Conservation (phyloP, 2,888 invertebrate species). For the Eupeodes latifasciatus region DNA sequence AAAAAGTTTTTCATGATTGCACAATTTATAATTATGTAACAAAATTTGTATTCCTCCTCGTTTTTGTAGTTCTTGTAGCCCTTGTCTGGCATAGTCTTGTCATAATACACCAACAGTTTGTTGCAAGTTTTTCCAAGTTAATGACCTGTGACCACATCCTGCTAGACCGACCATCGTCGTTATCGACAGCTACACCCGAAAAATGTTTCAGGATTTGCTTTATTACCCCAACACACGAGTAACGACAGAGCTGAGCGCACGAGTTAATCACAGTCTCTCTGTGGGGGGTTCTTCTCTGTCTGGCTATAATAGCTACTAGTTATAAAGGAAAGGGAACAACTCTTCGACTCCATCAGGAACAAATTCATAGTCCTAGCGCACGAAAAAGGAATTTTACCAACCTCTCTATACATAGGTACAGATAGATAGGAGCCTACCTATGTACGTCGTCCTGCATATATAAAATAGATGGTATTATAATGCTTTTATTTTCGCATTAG, state of each 20-base stretch:
- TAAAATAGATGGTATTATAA: constrained; percentile 57
- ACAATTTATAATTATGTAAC: constrained; percentile 19
- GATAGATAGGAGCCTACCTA: not conserved
- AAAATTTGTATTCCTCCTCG: constrained; percentile 14
- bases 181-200: constrained; percentile 61
- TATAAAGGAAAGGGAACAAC: not conserved
- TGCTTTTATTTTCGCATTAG: constrained; percentile 74
- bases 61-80: not conserved
- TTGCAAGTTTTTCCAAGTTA: constrained; percentile 32
- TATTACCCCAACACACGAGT: constrained; percentile 63
- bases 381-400: constrained; percentile 1
- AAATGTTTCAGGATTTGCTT: constrained; percentile 56
- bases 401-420: not conserved
- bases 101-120: constrained; percentile 13
- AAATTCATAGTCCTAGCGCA: constrained; percentile 14
- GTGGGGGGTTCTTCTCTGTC: constrained; percentile 13
- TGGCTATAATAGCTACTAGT: not conserved
- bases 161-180: constrained; percentile 49
- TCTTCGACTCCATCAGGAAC: not conserved
- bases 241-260: constrained; percentile 63
- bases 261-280: constrained; percentile 64
- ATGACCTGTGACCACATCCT: constrained; percentile 44
- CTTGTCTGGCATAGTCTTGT: not conserved
- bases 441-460: not conserved
- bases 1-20: constrained; percentile 9